Evolutionary conservation across 2,797 vertebrate species (phyloP).

Genomic region (Tragelaphus eurycerus): DNA sequence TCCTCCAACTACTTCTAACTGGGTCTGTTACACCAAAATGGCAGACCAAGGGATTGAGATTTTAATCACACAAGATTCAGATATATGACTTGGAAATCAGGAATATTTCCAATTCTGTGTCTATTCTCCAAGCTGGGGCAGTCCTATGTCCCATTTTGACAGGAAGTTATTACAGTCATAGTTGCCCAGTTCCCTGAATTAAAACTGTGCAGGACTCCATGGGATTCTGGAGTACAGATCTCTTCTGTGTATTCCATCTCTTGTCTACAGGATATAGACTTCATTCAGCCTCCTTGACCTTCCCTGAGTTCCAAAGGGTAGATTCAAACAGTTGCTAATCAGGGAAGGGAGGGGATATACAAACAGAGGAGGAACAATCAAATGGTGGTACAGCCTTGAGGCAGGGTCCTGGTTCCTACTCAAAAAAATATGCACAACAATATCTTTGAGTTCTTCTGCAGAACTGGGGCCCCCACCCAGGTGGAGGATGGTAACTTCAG

Average conservation of each 20-base stretch:
- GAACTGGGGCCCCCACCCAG: background rate
- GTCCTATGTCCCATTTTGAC: background rate
- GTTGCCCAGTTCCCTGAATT: background rate
- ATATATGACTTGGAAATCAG: background rate
- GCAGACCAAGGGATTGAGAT: background rate
- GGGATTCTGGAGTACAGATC: background rate
- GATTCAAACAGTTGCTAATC: background rate
- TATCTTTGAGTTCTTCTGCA: background rate
- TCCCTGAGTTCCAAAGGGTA: background rate
- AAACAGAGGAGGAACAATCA: background rate
- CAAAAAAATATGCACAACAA: background rate
- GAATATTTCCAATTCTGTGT: background rate
- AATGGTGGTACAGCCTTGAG: background rate
- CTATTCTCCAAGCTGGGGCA: background rate
- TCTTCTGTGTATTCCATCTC: background rate
- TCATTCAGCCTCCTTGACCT: background rate
- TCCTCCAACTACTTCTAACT: background rate
- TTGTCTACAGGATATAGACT: background rate
- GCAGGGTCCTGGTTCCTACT: background rate
- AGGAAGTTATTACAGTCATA: background rate
- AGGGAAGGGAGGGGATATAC: background rate
- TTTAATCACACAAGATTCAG: background rate
- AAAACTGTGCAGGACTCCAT: background rate
- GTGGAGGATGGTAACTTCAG: background rate
- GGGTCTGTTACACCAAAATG: background rate